Base-by-base conservation (phyloP, 2,113 vertebrate genomes). In the Prinia subflava region DNA sequence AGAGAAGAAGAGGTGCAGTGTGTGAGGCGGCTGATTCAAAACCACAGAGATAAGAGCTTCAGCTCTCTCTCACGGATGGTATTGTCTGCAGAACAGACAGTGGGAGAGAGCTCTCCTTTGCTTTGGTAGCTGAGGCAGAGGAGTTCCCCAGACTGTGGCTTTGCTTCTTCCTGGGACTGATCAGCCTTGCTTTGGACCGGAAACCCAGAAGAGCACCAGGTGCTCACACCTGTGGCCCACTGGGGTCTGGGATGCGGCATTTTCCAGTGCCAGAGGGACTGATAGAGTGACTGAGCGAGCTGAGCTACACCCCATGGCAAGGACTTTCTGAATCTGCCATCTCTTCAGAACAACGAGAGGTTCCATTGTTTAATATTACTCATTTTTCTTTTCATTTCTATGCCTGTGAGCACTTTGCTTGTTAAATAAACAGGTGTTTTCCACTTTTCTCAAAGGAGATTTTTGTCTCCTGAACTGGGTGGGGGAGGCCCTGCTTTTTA, bases 171-270 rank as follows among this genome's bases (percentile, higher is more conserved):
- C 17, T 77, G 59, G 35, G 20, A 16, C 30, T n/a, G 57, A 27
- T 63, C 30, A 62, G 30, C 17, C 46, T 39, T 64, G 18, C 37
- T 63, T 31, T 52, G 59, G 14, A 28, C 23, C 4, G 7, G 63
- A 63, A 63, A 10, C 13, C 10, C 17, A 13, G 23, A 41, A 39
- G 10, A 77, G 4, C 47, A n/a, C 35, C 0, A 1, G 12, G 16
- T 41, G 13, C 46, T 62, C 28, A n/a, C 4, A 2, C 23, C 37
- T 27, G 22, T 16, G 23, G 35, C 22, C n/a, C 44, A 11, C n/a
- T 0, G 1, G 42, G 11, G 11, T 27, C 74, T 1, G 2, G 46
- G 35, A 16, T 39, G 39, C 3, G 0, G 23, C 10, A 16, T 41
- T 41, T 63, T 50, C 30, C 46, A 22, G 69, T 1, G 3, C 10